Conservation (phyloP, 1,140 invertebrate genomes). For the Hyles euphorbiae region DNA sequence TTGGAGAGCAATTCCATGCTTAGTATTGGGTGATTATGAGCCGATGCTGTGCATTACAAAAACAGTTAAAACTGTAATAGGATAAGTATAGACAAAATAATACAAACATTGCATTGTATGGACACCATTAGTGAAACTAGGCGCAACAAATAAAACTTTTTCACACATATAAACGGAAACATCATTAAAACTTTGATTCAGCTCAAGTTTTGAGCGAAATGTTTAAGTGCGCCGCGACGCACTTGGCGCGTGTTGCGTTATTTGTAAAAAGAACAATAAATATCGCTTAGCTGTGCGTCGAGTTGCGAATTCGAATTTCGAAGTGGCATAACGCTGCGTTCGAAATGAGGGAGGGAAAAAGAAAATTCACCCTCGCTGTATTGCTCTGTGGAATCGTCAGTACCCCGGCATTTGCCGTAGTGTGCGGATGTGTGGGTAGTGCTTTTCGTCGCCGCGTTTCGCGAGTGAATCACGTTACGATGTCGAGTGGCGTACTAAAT, state of each 20-base stretch:
- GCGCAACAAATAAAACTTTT: too few relatives aligned
- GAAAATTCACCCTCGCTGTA: conserved; percentile 8
- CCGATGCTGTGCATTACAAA: too few relatives aligned
- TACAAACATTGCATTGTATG: too few relatives aligned
- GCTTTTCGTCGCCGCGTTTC: conserved; percentile 24
- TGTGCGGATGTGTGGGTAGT: conserved; percentile 35
- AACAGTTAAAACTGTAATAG: too few relatives aligned
- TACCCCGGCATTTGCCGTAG: conserved; percentile 49
- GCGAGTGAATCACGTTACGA: conserved; percentile 46
- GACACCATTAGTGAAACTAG: too few relatives aligned
- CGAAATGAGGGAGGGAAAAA: conserved; percentile 20
- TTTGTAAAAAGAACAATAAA: conserved; percentile 8
- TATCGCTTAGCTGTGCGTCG: conserved; percentile 9
- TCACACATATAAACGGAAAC: too few relatives aligned
- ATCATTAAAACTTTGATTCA: too few relatives aligned
- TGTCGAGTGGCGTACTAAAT: conserved; percentile 40
- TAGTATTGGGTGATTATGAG: too few relatives aligned
- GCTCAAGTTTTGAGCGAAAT: too few relatives aligned
- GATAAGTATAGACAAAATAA: too few relatives aligned
- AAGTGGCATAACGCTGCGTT: conserved; percentile 16
- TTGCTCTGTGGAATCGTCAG: conserved; percentile 26
- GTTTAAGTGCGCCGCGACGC: too few relatives aligned
- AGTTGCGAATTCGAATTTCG: conserved; percentile 12
- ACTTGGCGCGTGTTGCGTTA: background rate
- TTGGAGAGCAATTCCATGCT: too few relatives aligned